Base-by-base conservation (phyloP, 2,797 vertebrate species). In the Ataeniobius toweri region DNA sequence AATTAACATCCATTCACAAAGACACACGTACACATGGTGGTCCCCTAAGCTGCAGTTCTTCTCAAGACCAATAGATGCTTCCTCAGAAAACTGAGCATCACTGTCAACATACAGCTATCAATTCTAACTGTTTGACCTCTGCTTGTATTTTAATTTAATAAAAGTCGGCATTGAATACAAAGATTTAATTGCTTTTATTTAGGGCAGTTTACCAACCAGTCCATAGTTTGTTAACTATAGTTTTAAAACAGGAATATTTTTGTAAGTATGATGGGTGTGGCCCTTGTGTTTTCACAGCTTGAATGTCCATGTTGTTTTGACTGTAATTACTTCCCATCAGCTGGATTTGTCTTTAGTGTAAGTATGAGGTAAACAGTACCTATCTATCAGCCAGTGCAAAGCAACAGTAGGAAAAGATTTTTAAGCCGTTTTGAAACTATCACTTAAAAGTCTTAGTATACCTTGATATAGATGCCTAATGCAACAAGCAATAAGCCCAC, bases 1-100 rank as follows among this genome's bases (percentile, higher is more conserved):
- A 83, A 92, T 91, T 86, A 88, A 36, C 85, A 82, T 85, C 86
- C 48, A 74, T 80, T 79, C 82, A 88, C 83, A 55, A 69, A 76
- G 80, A 76, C 14, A 89, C 79, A 79, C 80, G 71, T 12, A 86
- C 77, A 77, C 58, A 22, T 67, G 9, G 51, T 28, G 56, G 13
- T 51, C 12, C 71, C 67, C 50, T 73, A 79, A 24, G 50, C 76
- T 79, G 69, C 65, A 82, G 56, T 86, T 79, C 56, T 18, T 55
- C 13, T 71, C 16, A 56, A 74, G 48, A 58, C 80, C 41, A 82
- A 50, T 71, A 58, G 67, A 78, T 65, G 61, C 39, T 79, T 26
- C 18, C 16, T 73, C 22, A 58, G 48, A 1, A 71, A 78, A 65
- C 16, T 39, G 28, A 44, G 13, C 10, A 53, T 69, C 1, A 7